Conservation (phyloP, 2,113 vertebrate genomes). For the Xiphorhynchus elegans region DNA sequence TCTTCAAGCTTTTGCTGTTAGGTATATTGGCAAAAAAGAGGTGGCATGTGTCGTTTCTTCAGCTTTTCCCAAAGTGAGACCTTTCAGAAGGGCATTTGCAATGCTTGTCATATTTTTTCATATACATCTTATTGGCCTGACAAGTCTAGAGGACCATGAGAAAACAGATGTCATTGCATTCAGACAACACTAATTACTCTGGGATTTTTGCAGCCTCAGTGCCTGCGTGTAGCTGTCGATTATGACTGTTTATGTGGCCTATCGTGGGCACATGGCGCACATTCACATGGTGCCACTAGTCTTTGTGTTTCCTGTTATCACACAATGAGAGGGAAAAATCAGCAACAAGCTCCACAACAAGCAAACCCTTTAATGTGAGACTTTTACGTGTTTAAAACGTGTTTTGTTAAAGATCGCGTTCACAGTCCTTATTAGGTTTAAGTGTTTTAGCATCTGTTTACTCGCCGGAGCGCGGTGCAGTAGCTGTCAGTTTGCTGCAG, state of each 20-base stretch:
- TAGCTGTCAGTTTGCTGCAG: conserved; percentile 23
- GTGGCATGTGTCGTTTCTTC: conserved; percentile 74
- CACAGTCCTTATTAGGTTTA: neutral
- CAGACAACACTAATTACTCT: conserved; percentile 86
- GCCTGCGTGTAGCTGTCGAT: conserved; percentile 76
- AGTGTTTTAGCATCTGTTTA: conserved; percentile 61
- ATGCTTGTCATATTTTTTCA: conserved; percentile 84
- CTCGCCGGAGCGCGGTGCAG: neutral
- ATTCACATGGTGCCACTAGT: conserved; percentile 48
- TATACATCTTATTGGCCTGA: conserved; percentile 80
- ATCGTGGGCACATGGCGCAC: conserved; percentile 42
- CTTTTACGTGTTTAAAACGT: conserved; percentile 17
- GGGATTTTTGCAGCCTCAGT: conserved; percentile 81
- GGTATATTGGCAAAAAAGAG: conserved; percentile 56
- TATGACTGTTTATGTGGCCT: conserved; percentile 71
- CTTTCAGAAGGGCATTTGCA: conserved; percentile 78
- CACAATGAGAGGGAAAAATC: conserved; percentile 30
- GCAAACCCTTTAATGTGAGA: neutral
- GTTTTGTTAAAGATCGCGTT: conserved; percentile 31
- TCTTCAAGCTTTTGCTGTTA: conserved; percentile 55
- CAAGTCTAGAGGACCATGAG: conserved; percentile 79
- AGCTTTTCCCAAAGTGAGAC: conserved; percentile 74
- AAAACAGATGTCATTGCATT: conserved; percentile 85
- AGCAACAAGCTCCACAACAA: neutral
- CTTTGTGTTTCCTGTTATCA: conserved; percentile 57